Evolutionary conservation across 2,888 invertebrate genomes (phyloP).

Genomic region (Julus scanicus): DNA sequence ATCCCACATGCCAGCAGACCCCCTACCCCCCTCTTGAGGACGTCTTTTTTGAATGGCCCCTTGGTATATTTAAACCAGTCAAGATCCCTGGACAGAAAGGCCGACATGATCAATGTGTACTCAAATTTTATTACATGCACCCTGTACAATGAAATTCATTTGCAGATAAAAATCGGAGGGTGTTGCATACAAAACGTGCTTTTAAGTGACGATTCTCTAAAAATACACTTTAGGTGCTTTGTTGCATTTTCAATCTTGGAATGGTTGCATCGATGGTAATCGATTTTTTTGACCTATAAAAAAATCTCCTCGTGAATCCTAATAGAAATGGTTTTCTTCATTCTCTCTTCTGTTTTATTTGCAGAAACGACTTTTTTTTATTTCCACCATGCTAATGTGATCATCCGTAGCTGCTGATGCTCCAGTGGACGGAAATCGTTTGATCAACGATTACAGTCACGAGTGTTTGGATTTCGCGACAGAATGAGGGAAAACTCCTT

Average conservation of each 20-base stretch:
- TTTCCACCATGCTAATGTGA: conserved; percentile 37
- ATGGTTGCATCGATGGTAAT: background rate
- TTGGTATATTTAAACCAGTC: no score
- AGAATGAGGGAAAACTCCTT: conserved; percentile 1
- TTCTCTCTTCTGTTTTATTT: conserved; percentile 25
- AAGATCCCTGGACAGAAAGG: no score
- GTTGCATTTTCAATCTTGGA: conserved; percentile 5
- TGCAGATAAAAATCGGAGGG: background rate
- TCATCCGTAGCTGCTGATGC: conserved; percentile 32
- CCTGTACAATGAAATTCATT: background rate
- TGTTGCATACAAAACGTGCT: background rate
- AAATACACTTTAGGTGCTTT: background rate
- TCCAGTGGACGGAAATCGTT: conserved; percentile 42
- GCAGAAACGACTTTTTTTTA: background rate
- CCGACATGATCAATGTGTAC: no score
- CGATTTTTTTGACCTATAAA: conserved; percentile 29
- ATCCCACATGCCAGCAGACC: no score
- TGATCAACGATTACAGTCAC: conserved; percentile 42
- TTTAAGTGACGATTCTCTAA: background rate
- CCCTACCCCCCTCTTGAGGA: no score
- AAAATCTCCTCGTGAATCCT: conserved; percentile 32
- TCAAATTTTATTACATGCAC: no score
- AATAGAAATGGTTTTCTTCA: background rate
- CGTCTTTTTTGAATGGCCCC: no score
- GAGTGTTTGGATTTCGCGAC: conserved; percentile 13